These are phyloP conservation scores for Pterophyllum scalare DNA, from an alignment of 2,113 vertebrate species.

Conservation along the genomic window DNA sequence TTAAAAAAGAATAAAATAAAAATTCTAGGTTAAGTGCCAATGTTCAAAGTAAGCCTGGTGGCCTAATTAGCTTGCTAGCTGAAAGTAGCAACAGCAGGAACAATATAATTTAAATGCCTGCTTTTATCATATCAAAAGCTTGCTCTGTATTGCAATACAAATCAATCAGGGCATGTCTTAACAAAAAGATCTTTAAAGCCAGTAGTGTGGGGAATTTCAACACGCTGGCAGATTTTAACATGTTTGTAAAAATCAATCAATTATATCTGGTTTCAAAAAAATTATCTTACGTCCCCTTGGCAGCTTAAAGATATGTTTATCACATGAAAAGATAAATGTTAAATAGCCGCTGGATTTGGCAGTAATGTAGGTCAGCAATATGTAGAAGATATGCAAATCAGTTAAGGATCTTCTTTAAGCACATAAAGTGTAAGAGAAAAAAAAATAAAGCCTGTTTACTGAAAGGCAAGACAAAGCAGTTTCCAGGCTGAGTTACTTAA, in stretches of 20 bases:
- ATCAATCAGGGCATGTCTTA: not conserved
- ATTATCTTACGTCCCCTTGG: not conserved
- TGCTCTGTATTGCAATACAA: not conserved
- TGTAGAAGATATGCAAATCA: slow-evolving; percentile 3
- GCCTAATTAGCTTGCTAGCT: not conserved
- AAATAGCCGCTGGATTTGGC: slow-evolving; percentile 9
- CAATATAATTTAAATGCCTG: not conserved
- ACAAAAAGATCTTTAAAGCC: not conserved
- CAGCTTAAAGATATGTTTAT: not conserved
- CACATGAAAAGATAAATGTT: slow-evolving; percentile 10
- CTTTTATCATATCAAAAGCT: not conserved
- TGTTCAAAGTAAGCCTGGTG: not conserved
- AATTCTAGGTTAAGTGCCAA: not conserved
- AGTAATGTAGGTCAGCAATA: slow-evolving; percentile 31
- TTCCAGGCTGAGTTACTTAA: slow-evolving; percentile 39
- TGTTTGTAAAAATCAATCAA: not conserved
- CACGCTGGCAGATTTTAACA: too few species aligned
- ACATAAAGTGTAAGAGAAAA: not conserved
- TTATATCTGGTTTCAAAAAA: not conserved
- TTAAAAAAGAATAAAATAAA: not conserved
- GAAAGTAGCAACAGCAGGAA: not conserved
- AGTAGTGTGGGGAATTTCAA: too few species aligned
- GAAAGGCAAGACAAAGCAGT: slow-evolving; percentile 36
- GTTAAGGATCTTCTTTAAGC: slow-evolving; percentile 26
- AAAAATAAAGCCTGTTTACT: not conserved